phyloP scores from a whole-genome alignment of 2,113 vertebrate species.

The Tylochromis polylepis region DNA sequence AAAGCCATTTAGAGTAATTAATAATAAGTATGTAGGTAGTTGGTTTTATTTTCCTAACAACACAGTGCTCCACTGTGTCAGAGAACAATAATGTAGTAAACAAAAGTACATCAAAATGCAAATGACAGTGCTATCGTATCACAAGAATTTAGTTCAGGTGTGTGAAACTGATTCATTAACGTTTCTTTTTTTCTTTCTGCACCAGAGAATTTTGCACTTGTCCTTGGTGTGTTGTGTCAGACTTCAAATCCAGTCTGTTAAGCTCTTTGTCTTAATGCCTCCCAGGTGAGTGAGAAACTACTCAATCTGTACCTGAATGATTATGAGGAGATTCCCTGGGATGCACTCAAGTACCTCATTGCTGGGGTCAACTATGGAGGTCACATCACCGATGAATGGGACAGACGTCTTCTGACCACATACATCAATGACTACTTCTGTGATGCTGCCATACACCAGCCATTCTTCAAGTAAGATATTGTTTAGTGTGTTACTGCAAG shows the following conservation, averaged over 20 bases:
- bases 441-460: constrained; percentile 68
- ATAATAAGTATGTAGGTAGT: not conserved
- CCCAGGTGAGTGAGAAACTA: constrained; percentile 82
- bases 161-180: not conserved
- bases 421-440: constrained; percentile 88
- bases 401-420: constrained; percentile 82
- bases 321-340: constrained; percentile 86
- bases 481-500: not conserved
- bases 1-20: not conserved
- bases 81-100: not conserved
- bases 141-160: not conserved
- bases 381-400: constrained; percentile 87
- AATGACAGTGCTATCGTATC: not conserved
- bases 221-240: not conserved
- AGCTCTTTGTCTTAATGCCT: not conserved
- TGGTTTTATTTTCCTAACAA: not conserved
- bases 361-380: constrained; percentile 84
- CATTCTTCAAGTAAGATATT: constrained; percentile 74
- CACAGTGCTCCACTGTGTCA: not conserved
- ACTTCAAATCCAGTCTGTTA: not conserved
- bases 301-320: constrained; percentile 83
- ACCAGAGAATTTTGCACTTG: not conserved
- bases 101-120: not conserved
- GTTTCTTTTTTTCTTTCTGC: not conserved
- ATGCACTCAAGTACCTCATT: constrained; percentile 85